A percentile compares a stretch with the other conserved stretches of the same genome.
Evolutionary conservation across 2,113 vertebrate species (phyloP).

Genomic region (Gnathonemus longibarbis): DNA sequence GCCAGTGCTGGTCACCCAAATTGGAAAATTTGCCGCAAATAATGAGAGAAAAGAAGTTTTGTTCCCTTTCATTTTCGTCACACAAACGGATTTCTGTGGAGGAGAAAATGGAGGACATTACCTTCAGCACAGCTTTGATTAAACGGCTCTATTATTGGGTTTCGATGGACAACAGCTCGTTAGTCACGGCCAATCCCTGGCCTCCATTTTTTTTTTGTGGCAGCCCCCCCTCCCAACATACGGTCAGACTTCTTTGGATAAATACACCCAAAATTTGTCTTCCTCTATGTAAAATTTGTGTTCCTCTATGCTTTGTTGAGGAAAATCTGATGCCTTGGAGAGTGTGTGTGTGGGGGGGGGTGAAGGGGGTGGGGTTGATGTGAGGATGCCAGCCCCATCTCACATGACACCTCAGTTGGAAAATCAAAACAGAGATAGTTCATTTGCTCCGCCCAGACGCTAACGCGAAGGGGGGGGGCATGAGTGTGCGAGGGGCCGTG

Average conservation of each 20-base stretch:
- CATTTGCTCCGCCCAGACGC: conserved; percentile 72
- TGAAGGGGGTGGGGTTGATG: conserved; percentile 15
- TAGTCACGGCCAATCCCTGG: conserved; percentile 45
- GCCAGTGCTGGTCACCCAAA: conserved; percentile 69
- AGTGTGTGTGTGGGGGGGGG: conserved; percentile 18
- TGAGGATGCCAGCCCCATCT: conserved; percentile 44
- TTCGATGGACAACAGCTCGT: conserved; percentile 52
- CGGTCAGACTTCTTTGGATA: conserved; percentile 37
- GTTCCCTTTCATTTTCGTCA: conserved; percentile 58
- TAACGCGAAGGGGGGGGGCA: conserved; percentile 78
- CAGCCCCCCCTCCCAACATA: conserved; percentile 31
- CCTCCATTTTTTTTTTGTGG: conserved; percentile 31
- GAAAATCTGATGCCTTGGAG: conserved; percentile 27
- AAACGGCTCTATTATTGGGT: conserved; percentile 24
- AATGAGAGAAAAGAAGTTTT: conserved; percentile 83
- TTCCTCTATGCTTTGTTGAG: conserved; percentile 30
- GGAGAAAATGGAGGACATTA: conserved; percentile 53
- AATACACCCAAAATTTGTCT: conserved; percentile 30
- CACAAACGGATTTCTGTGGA: conserved; percentile 59
- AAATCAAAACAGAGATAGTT: conserved; percentile 86
- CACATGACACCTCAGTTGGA: conserved; percentile 82
- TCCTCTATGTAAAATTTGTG: conserved; percentile 24
- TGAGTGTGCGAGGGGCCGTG: conserved; percentile 80
- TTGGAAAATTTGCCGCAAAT: conserved; percentile 65
- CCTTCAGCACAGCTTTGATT: conserved; percentile 47